Evolutionary conservation across 2,113 vertebrate genomes (phyloP), one percentile per base, ranked within the genome.

Genomic region (Cebidichthys violaceus): DNA sequence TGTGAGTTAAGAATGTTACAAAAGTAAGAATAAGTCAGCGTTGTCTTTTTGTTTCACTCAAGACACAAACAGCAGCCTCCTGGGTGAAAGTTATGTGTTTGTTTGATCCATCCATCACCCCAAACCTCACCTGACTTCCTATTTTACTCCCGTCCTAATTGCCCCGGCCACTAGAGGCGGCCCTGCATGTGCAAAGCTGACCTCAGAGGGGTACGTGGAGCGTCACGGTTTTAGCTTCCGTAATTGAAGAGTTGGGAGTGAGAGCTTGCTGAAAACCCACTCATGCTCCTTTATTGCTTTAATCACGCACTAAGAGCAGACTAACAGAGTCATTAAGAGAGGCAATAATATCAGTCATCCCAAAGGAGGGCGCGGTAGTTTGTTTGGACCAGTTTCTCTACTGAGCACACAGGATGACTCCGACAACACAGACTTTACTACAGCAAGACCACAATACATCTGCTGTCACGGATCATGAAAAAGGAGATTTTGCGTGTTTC

Each of bases 291-390:
- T 71, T 66, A 65, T n/a, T 64, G 22, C 68, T 41, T 60, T 68
- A 73, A 78, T 77, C 5, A 35, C 11, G 2, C 47, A 41, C 65
- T 70, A 24, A 66, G 11, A 72, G 29, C n/a, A n/a, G 68, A 73
- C 60, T 31, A 47, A 37, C 27, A 47, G 64, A 61, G 50, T 54
- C 20, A 57, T 79, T 70, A 62, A 66, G 33, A 15, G 6, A 67
- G 27, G 60, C 20, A 61, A 35, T 61, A 31, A 35, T 67, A 69
- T 84, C 15, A 29, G 43, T 31, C n/a, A 31, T 54, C 33, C 18
- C n/a, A 24, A 47, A 64, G 62, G 65, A 64, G 22, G n/a, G 18
- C n/a, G 24, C 9, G 27, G 24, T n/a, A 45, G 22, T 50, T 57
- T 37, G 35, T 68, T 55, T 61, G 27, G 62, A 71, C 45, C 45